Evolutionary conservation across 2,888 invertebrate genomes (phyloP).

Genomic region (Sesamia inferens): DNA sequence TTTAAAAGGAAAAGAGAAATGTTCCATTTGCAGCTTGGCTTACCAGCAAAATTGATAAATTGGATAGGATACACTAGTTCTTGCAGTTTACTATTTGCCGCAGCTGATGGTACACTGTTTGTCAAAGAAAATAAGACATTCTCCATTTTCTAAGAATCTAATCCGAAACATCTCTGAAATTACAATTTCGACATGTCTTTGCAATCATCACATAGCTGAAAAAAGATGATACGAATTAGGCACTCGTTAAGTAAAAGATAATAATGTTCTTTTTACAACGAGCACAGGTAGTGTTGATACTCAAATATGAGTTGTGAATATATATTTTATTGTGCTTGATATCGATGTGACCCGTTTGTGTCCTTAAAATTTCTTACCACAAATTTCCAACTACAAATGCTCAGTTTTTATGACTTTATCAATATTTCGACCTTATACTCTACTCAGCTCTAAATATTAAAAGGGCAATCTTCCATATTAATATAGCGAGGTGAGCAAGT

Average conservation of each 20-base stretch:
- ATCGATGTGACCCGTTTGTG: background rate
- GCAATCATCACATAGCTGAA: background rate
- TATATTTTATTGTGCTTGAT: no score
- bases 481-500: slow-evolving; percentile 47
- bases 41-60: background rate
- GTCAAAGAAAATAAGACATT: background rate
- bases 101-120: no score
- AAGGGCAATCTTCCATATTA: slow-evolving; percentile 58
- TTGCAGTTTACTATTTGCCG: no score
- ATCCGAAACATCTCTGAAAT: background rate
- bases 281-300: no score
- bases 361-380: background rate
- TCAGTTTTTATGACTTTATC: background rate
- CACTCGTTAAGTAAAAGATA: no score
- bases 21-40: background rate
- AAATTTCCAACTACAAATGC: background rate
- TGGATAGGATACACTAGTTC: background rate
- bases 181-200: background rate
- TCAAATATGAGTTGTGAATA: no score
- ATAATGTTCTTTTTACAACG: no score
- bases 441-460: slow-evolving; percentile 39
- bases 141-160: background rate
- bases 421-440: slow-evolving; percentile 12
- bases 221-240: background rate
- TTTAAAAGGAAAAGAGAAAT: slow-evolving; percentile 18